Evolutionary conservation across 2,797 vertebrate species (phyloP).

Genomic region (Falco rusticolus): DNA sequence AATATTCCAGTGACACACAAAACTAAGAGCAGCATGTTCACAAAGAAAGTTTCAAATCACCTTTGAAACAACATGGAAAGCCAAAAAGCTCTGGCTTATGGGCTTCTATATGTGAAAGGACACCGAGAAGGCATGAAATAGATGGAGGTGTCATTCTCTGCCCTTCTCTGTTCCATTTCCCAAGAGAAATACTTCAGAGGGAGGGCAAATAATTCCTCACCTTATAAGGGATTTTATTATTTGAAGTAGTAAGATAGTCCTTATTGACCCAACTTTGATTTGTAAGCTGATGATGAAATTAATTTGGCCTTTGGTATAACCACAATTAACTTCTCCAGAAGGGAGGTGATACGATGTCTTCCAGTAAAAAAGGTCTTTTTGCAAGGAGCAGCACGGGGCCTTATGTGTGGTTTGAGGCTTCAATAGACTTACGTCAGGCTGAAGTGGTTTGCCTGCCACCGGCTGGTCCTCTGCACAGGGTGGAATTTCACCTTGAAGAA

Average conservation of each 20-base stretch:
- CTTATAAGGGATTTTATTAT: conserved; percentile 44
- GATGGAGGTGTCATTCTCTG: conserved; percentile 16
- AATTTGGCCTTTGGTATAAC: conserved; percentile 70
- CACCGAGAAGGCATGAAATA: neutral
- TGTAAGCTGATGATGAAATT: conserved; percentile 62
- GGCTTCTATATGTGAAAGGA: neutral
- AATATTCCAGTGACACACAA: neutral
- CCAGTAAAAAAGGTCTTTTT: neutral
- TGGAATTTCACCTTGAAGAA: conserved; percentile 5
- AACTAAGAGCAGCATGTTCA: neutral
- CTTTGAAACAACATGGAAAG: neutral
- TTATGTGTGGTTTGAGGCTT: neutral
- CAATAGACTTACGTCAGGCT: neutral
- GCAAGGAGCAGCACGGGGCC: neutral
- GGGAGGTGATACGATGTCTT: conserved; percentile 18
- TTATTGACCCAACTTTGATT: conserved; percentile 70
- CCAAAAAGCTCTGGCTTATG: neutral
- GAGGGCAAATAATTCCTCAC: conserved; percentile 53
- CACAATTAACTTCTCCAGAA: conserved; percentile 66
- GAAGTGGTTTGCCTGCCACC: neutral
- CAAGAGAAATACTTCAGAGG: conserved; percentile 45
- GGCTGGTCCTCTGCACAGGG: neutral
- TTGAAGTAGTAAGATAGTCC: conserved; percentile 12
- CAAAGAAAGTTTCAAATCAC: neutral
- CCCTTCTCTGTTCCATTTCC: conserved; percentile 65